Conservation (phyloP, 2,888 invertebrate species). For the Nomada ferruginata region DNA sequence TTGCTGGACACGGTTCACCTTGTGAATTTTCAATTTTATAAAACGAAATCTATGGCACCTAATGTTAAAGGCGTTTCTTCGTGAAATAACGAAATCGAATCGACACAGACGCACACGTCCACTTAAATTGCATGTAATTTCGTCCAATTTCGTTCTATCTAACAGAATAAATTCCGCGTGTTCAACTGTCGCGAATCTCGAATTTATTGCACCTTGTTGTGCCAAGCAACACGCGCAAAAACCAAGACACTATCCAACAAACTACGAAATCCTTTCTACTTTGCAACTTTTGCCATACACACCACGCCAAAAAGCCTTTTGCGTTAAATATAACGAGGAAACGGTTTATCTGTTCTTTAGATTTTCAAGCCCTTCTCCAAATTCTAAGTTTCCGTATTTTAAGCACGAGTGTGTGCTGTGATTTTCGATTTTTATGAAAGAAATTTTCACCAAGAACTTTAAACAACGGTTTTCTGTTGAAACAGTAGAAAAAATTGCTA, state of each 20-base stretch:
- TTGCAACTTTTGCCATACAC: conserved; percentile 1
- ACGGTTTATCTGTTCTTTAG: not conserved
- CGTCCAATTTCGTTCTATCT: not conserved
- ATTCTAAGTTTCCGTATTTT: too few species aligned
- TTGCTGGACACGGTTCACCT: too few species aligned
- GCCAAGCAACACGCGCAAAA: conserved; percentile 34
- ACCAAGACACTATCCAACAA: conserved; percentile 20
- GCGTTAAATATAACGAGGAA: not conserved
- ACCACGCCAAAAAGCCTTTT: not conserved
- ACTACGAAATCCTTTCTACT: not conserved
- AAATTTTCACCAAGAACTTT: conserved; percentile 28
- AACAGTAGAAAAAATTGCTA: conserved; percentile 37
- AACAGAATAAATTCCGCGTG: conserved; percentile 19
- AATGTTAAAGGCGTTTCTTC: not conserved
- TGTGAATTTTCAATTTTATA: too few species aligned
- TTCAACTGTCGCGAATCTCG: conserved; percentile 8
- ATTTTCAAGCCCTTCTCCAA: too few species aligned
- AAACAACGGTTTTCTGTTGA: not conserved
- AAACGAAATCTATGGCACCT: too few species aligned
- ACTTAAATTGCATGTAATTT: not conserved
- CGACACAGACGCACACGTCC: not conserved
- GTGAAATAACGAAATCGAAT: not conserved
- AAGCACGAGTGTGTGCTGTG: not conserved
- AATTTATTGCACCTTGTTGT: conserved; percentile 26
- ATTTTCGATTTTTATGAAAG: conserved; percentile 14